These are phyloP conservation scores for Eutrigla gurnardus DNA, from an alignment of 2,797 vertebrate species.

Conservation along the genomic window DNA sequence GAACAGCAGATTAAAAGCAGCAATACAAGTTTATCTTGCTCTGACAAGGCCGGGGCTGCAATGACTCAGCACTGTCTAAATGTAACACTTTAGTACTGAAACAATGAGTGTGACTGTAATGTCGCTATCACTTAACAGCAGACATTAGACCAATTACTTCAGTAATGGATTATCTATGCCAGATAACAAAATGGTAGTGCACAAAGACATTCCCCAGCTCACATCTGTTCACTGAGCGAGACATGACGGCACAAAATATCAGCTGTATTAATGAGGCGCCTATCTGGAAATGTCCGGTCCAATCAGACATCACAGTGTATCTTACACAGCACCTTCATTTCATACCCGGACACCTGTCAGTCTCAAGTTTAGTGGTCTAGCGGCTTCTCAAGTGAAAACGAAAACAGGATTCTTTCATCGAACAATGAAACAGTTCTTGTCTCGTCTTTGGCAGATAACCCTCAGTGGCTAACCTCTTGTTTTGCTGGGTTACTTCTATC, in stretches of 20 bases:
- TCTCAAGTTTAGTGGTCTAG: not conserved
- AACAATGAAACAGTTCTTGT: not conserved
- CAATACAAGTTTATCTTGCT: constrained; percentile 15
- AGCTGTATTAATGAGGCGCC: constrained; percentile 15
- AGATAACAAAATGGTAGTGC: not conserved
- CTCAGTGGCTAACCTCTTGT: not conserved
- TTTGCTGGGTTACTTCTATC: not conserved
- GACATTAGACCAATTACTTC: constrained; percentile 4
- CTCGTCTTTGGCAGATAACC: not conserved
- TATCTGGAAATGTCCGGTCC: not conserved
- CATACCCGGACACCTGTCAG: constrained; percentile 6
- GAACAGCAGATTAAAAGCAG: constrained; percentile 3
- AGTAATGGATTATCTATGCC: constrained; percentile 17
- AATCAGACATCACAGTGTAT: constrained; percentile 9
- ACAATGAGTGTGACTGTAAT: constrained; percentile 16
- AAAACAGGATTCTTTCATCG: constrained; percentile 24
- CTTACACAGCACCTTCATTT: constrained; percentile 2
- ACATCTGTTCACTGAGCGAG: constrained; percentile 15
- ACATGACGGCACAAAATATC: constrained; percentile 21
- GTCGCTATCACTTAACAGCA: constrained; percentile 28
- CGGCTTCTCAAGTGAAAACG: constrained; percentile 17
- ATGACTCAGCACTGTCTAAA: constrained; percentile 36
- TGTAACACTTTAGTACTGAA: constrained; percentile 4
- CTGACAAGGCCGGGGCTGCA: not conserved
- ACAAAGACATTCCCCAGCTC: not conserved